phyloP scores from a whole-genome alignment of 2,888 invertebrate genomes.

The Cheilosia urbana region DNA sequence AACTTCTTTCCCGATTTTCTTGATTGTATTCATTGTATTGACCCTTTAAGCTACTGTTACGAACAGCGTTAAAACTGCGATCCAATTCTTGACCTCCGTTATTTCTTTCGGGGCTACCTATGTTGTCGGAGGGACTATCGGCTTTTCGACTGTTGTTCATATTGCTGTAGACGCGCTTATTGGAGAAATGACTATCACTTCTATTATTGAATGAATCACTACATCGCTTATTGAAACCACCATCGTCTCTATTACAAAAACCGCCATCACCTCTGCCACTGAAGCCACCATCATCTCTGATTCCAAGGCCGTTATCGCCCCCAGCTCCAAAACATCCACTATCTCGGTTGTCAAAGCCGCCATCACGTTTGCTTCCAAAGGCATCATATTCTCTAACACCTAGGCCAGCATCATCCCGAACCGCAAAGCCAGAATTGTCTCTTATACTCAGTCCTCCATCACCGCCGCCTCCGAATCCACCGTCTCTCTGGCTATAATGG shows the following conservation, averaged over 20 bases:
- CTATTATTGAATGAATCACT: not conserved
- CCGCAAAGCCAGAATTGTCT: conserved; percentile 70
- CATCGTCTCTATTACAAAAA: not conserved
- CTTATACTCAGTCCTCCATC: conserved; percentile 77
- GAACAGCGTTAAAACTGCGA: not conserved
- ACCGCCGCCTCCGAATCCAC: conserved; percentile 13
- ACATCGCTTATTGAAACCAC: not conserved
- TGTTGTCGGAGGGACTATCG: not conserved
- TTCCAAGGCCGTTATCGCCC: conserved; percentile 46
- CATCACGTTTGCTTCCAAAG: conserved; percentile 61
- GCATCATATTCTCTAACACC: not conserved
- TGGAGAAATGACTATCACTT: too few species aligned
- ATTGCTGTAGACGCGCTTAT: not conserved
- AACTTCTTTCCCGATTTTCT: not conserved
- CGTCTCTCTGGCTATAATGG: conserved; percentile 5
- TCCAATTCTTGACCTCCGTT: not conserved
- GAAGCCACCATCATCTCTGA: conserved; percentile 64
- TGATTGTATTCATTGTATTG: conserved; percentile 1
- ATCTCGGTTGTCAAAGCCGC: conserved; percentile 48
- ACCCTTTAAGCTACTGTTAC: too few species aligned
- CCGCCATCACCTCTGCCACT: conserved; percentile 3
- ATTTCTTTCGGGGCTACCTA: not conserved
- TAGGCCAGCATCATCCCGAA: conserved; percentile 54
- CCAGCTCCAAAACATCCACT: not conserved
- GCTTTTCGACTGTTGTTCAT: not conserved